Evolutionary conservation across 2,888 invertebrate genomes (phyloP).

Genomic region (Hirtodrosophila duncani): DNA sequence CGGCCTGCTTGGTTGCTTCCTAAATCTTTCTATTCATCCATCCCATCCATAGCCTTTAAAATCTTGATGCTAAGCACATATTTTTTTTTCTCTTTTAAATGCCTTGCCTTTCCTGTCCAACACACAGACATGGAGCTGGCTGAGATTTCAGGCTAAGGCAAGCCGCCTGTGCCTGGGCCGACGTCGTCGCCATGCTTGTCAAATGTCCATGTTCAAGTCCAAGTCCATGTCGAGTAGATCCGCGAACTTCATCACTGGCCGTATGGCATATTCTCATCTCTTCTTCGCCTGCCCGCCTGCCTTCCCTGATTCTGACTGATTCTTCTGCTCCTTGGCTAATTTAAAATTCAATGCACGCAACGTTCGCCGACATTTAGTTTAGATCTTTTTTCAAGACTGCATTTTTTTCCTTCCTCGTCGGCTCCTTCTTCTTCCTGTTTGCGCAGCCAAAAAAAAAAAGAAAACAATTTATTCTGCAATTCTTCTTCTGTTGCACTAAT

Average conservation of each 20-base stretch:
- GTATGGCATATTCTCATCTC: slow-evolving; percentile 30
- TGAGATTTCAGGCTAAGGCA: slow-evolving; percentile 17
- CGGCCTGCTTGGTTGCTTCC: background rate
- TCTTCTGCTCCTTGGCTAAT: slow-evolving; percentile 38
- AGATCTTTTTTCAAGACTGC: slow-evolving; percentile 24
- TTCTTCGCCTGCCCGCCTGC: background rate
- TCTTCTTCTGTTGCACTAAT: slow-evolving; percentile 44
- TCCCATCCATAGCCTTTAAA: background rate
- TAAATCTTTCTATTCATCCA: background rate
- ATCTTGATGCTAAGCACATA: slow-evolving; percentile 31
- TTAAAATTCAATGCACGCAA: slow-evolving; percentile 68
- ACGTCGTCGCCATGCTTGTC: slow-evolving; percentile 21
- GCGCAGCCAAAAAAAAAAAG: slow-evolving; percentile 1
- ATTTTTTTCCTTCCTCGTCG: slow-evolving; percentile 2
- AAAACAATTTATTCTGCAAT: slow-evolving; percentile 60
- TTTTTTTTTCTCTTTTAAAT: slow-evolving; percentile 24
- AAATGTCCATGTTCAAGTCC: slow-evolving; percentile 7
- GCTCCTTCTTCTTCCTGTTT: slow-evolving; percentile 1
- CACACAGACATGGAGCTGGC: slow-evolving; percentile 5
- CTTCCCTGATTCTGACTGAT: background rate
- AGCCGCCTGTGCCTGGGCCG: slow-evolving; percentile 6
- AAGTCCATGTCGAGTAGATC: slow-evolving; percentile 14
- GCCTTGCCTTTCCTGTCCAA: slow-evolving; percentile 10
- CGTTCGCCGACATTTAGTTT: slow-evolving; percentile 53
- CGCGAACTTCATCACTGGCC: slow-evolving; percentile 37